Evolutionary conservation across 2,888 invertebrate genomes (phyloP).

Genomic region (Pseudococcus viburni): DNA sequence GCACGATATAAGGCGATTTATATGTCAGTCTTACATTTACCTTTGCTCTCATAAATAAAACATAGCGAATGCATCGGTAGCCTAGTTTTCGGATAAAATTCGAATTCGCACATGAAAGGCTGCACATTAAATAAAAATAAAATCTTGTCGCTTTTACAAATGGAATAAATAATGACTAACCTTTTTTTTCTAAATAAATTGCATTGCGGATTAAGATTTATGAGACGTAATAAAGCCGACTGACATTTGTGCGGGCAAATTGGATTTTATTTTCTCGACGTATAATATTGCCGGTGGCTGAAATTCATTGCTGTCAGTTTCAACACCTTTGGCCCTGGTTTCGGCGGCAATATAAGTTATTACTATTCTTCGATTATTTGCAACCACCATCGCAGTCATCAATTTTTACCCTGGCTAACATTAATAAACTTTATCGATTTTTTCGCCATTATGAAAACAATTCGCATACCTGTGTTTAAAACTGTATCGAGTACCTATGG

Average conservation of each 20-base stretch:
- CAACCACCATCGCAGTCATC: constrained; percentile 37
- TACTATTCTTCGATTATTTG: constrained; percentile 43
- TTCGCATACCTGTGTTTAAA: neutral
- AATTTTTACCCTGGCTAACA: neutral
- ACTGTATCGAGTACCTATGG: neutral
- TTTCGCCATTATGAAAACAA: constrained; percentile 7
- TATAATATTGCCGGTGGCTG: constrained; percentile 14
- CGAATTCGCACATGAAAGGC: neutral
- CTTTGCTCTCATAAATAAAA: constrained; percentile 3
- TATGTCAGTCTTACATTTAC: neutral
- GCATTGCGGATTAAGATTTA: constrained; percentile 46
- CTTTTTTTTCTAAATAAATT: constrained; percentile 31
- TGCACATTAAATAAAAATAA: constrained; percentile 34
- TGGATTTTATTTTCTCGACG: constrained; percentile 42
- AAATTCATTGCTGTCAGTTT: constrained; percentile 52
- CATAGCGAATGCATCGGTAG: neutral
- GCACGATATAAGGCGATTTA: constrained; percentile 3
- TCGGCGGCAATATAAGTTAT: constrained; percentile 34
- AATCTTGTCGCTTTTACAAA: constrained; percentile 47
- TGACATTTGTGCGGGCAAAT: constrained; percentile 35
- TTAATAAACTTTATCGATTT: constrained; percentile 3
- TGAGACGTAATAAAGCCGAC: constrained; percentile 45
- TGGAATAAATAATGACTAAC: constrained; percentile 33
- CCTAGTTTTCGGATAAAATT: neutral
- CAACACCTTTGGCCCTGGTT: constrained; percentile 50